A percentile compares a stretch with the other conserved stretches of the same genome.
Conservation (phyloP, 2,113 vertebrate genomes). For the Pelmatolapia mariae region DNA sequence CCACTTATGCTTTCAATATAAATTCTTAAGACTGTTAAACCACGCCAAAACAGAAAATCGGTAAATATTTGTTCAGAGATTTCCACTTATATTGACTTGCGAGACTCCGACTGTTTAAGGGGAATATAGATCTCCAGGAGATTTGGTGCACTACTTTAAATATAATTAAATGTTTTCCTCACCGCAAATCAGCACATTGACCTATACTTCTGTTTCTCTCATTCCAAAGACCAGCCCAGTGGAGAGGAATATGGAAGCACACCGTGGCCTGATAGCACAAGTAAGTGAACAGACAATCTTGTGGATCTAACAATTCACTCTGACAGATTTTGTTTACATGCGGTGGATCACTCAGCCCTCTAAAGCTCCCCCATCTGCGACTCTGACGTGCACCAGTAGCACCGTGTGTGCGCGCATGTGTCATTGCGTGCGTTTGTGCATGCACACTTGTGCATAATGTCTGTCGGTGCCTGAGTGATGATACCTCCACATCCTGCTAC, state of each 20-base stretch:
- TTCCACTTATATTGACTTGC: neutral
- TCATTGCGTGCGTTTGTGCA: neutral
- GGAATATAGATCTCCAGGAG: neutral
- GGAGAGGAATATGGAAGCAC: constrained; percentile 75
- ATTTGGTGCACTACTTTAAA: neutral
- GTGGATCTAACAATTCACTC: neutral
- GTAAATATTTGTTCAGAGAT: neutral
- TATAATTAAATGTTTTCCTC: neutral
- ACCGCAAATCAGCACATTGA: neutral
- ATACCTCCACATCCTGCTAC: constrained; percentile 46
- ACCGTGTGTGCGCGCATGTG: neutral
- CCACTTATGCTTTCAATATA: neutral
- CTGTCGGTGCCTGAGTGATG: constrained; percentile 30
- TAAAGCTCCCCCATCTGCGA: constrained; percentile 1
- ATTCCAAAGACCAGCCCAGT: constrained; percentile 59
- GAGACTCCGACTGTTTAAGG: neutral
- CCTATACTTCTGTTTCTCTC: neutral
- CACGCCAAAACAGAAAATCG: neutral
- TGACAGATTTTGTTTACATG: neutral
- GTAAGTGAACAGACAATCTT: constrained; percentile 43
- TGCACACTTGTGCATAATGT: neutral
- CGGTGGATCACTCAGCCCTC: neutral
- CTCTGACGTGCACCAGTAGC: neutral
- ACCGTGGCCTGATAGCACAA: constrained; percentile 58
- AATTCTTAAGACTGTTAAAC: neutral